Conservation (phyloP, 2,797 vertebrate genomes). For the Limnodromus scolopaceus region DNA sequence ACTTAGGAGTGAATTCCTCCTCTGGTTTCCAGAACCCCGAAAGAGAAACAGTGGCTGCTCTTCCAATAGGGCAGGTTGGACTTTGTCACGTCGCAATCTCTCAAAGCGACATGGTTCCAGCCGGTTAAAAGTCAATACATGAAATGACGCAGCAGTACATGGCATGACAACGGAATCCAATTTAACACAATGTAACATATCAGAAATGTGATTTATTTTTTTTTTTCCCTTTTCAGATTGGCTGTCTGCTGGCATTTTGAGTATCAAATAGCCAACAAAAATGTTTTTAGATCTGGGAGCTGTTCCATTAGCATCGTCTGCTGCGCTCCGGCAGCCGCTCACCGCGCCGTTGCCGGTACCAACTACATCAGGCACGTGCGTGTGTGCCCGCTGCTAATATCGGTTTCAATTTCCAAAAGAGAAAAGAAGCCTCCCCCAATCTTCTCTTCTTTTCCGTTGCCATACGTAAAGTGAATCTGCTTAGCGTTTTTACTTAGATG, state of each 20-base stretch:
- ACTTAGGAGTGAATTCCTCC: neutral
- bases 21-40: constrained; percentile 8
- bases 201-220: constrained; percentile 56
- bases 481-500: neutral
- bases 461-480: neutral
- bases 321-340: neutral
- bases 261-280: constrained; percentile 62
- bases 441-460: neutral
- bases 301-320: constrained; percentile 54
- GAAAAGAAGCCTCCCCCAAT: constrained; percentile 2
- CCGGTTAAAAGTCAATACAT: constrained; percentile 48
- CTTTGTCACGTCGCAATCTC: constrained; percentile 43
- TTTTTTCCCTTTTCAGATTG: neutral
- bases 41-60: neutral
- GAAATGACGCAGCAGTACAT: constrained; percentile 63
- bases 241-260: constrained; percentile 52
- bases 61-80: neutral
- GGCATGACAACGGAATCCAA: constrained; percentile 62
- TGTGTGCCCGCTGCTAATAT: neutral
- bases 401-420: neutral
- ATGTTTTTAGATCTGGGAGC: constrained; percentile 34
- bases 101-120: constrained; percentile 22
- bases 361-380: neutral
- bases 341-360: neutral
- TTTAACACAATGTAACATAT: constrained; percentile 60